phyloP scores from a whole-genome alignment of 2,888 invertebrate genomes.

The Tineola bisselliella region DNA sequence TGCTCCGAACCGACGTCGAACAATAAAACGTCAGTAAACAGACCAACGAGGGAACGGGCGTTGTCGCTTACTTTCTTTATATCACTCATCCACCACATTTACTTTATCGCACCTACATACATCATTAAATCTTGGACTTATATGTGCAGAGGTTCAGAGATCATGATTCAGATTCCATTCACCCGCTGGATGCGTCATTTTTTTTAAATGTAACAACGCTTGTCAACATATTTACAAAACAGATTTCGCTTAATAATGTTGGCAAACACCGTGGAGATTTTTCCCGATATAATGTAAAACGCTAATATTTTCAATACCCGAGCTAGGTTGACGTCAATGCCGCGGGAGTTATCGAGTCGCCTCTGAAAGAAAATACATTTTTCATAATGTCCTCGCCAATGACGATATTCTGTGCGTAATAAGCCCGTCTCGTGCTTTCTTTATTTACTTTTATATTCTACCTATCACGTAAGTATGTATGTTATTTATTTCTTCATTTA shows the following conservation, averaged over 20 bases:
- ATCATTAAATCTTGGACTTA: not conserved
- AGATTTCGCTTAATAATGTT: not conserved
- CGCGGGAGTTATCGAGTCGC: constrained; percentile 23
- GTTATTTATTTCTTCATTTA: not conserved
- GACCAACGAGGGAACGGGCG: not conserved
- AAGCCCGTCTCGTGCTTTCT: constrained; percentile 13
- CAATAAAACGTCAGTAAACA: constrained; percentile 11
- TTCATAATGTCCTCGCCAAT: constrained; percentile 31
- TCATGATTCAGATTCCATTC: constrained; percentile 9
- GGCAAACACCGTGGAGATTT: constrained; percentile 2
- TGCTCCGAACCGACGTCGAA: not conserved
- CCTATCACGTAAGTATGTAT: constrained; percentile 27
- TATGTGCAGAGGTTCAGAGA: not conserved
- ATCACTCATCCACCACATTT: not conserved
- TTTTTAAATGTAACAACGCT: not conserved
- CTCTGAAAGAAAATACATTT: constrained; percentile 42
- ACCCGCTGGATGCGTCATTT: constrained; percentile 8
- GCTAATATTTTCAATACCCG: constrained; percentile 22
- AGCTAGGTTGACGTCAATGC: constrained; percentile 36
- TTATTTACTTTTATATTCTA: not conserved
- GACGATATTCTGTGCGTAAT: constrained; percentile 29
- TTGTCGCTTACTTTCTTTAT: not conserved
- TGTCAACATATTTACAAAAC: constrained; percentile 11
- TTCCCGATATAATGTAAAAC: constrained; percentile 15
- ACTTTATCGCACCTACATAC: constrained; percentile 23